Percentiles rank a stretch among this genome's conserved stretches.
Evolutionary conservation across 2,113 vertebrate genomes (phyloP).

Genomic region (Phainopepla nitens): DNA sequence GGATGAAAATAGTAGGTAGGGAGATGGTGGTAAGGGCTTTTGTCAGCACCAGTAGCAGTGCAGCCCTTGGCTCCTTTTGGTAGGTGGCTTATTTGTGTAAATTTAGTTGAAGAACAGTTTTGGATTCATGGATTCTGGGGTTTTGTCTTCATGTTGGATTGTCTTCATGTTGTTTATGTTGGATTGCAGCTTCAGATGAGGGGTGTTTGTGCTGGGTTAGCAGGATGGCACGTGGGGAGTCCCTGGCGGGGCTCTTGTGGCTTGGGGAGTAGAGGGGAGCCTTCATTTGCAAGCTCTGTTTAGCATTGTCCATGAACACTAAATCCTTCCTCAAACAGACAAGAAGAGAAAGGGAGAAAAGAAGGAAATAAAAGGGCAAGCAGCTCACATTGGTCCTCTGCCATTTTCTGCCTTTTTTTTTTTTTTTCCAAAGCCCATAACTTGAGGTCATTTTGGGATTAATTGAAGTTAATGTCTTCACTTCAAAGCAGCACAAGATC

Average conservation of each 20-base stretch:
- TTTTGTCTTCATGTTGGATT: not conserved
- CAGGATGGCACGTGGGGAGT: too few species aligned
- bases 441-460: slow-evolving; percentile 36
- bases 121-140: not conserved
- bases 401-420: not conserved
- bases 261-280: too few species aligned
- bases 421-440: not conserved
- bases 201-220: not conserved
- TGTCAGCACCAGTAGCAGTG: not conserved
- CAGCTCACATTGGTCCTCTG: not conserved
- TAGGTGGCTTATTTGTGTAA: not conserved
- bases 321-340: not conserved
- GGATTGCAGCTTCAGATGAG: not conserved
- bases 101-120: not conserved
- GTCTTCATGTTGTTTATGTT: not conserved
- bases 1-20: not conserved
- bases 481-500: slow-evolving; percentile 42
- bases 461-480: slow-evolving; percentile 40
- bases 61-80: not conserved
- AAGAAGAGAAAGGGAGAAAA: not conserved
- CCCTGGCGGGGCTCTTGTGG: not conserved
- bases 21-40: not conserved
- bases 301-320: not conserved
- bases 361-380: not conserved
- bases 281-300: not conserved